Evolutionary conservation across 1,140 invertebrate species (phyloP).

Genomic region (Radopholus similis): DNA sequence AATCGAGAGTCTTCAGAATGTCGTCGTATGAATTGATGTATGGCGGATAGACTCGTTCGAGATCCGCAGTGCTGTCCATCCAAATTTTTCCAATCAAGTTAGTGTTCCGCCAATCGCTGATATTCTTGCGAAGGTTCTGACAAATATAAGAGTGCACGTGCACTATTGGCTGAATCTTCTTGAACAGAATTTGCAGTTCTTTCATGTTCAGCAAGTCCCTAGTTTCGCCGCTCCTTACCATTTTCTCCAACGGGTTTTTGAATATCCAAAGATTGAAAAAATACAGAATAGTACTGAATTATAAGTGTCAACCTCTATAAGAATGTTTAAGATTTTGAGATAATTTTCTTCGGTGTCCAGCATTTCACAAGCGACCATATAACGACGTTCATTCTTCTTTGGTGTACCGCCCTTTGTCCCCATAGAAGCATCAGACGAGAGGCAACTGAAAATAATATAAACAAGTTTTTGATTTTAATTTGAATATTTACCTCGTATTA

Average conservation of each 20-base stretch:
- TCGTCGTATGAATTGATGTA: constrained; percentile 39
- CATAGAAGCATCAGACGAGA: background rate
- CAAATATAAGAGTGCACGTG: constrained; percentile 24
- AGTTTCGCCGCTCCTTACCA: constrained; percentile 1
- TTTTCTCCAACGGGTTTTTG: constrained; percentile 27
- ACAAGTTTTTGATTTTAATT: background rate
- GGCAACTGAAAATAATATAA: background rate
- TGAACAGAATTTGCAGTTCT: constrained; percentile 25
- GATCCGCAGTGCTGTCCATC: constrained; percentile 17
- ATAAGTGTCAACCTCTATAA: constrained; percentile 19
- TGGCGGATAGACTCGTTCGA: constrained; percentile 25
- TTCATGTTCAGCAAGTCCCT: constrained; percentile 21
- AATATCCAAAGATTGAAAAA: constrained; percentile 26
- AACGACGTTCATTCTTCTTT: constrained; percentile 31
- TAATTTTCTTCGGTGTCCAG: constrained; percentile 39
- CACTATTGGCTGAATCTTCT: constrained; percentile 26
- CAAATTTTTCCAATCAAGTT: constrained; percentile 31
- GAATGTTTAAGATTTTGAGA: constrained; percentile 17
- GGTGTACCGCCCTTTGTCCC: constrained; percentile 22
- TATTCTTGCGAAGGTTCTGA: background rate
- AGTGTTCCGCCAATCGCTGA: constrained; percentile 10
- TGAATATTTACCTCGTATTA: background rate
- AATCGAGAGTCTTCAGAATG: constrained; percentile 8
- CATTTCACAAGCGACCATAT: constrained; percentile 31
- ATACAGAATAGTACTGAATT: background rate